These are phyloP conservation scores for Tor tambroides DNA, from an alignment of 2,113 vertebrate species.

Conservation along the genomic window DNA sequence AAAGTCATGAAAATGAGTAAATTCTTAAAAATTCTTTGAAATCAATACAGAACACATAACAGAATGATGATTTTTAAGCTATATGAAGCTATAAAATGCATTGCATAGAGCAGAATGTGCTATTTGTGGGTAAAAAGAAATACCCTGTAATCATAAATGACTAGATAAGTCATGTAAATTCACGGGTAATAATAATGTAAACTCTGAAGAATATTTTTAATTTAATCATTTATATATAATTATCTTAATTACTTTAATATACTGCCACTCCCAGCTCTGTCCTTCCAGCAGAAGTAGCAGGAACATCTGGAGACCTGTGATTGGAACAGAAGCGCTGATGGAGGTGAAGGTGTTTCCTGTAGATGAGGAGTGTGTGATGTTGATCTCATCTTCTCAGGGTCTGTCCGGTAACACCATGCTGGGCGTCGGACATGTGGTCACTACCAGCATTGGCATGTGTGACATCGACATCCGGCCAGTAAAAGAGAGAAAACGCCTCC, in stretches of 20 bases:
- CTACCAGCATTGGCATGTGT: constrained; percentile 82
- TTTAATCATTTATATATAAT: not conserved
- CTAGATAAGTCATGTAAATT: not conserved
- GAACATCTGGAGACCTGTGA: too few species aligned
- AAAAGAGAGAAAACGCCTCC: constrained; percentile 49
- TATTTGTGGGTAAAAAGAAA: not conserved
- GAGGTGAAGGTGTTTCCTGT: too few species aligned
- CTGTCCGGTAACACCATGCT: constrained; percentile 81
- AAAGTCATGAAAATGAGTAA: too few species aligned
- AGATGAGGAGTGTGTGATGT: too few species aligned
- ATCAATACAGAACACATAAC: too few species aligned
- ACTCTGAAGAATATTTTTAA: not conserved
- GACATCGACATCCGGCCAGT: constrained; percentile 81
- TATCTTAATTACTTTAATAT: too few species aligned
- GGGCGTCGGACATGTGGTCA: constrained; percentile 79
- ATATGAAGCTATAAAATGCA: not conserved
- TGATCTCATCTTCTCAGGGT: constrained; percentile 65
- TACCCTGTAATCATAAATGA: not conserved
- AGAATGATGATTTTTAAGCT: not conserved
- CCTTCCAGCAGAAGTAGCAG: too few species aligned
- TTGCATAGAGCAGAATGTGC: not conserved
- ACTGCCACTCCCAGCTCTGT: too few species aligned
- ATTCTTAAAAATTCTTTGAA: too few species aligned
- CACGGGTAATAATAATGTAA: not conserved
- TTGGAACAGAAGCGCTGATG: too few species aligned